phyloP scores from a whole-genome alignment of 1,140 invertebrate species.

The Drosophila guanche region DNA sequence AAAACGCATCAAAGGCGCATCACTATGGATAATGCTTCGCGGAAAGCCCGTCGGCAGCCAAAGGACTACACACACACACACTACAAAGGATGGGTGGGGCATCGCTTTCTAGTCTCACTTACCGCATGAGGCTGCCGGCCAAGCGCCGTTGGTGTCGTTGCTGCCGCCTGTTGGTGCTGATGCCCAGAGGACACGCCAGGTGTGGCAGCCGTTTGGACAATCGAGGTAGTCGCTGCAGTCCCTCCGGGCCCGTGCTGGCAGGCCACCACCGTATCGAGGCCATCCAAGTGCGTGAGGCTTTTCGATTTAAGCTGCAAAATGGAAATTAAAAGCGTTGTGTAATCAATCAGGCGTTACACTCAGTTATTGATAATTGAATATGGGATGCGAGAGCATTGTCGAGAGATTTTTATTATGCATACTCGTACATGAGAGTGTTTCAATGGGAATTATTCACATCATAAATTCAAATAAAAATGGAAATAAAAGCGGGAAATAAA shows the following conservation, averaged over 20 bases:
- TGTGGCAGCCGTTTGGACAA: not conserved
- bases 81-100: not conserved
- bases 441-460: not conserved
- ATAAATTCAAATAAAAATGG: slow-evolving; percentile 34
- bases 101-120: slow-evolving; percentile 16
- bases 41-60: no score
- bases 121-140: slow-evolving; percentile 58
- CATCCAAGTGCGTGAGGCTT: slow-evolving; percentile 83
- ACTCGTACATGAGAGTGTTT: slow-evolving; percentile 3
- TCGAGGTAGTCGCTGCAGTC: slow-evolving; percentile 13
- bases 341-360: slow-evolving; percentile 41
- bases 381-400: slow-evolving; percentile 12
- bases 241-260: slow-evolving; percentile 63
- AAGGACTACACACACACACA: slow-evolving; percentile 23
- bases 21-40: no score
- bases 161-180: slow-evolving; percentile 13
- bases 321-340: slow-evolving; percentile 32
- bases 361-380: slow-evolving; percentile 63
- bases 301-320: slow-evolving; percentile 82
- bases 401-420: slow-evolving; percentile 14
- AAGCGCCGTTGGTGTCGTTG: slow-evolving; percentile 32
- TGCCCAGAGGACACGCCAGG: not conserved
- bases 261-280: slow-evolving; percentile 71
- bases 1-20: no score
- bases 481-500: slow-evolving; percentile 22